phyloP scores from a whole-genome alignment of 1,140 invertebrate genomes.

The Euschistus heros region DNA sequence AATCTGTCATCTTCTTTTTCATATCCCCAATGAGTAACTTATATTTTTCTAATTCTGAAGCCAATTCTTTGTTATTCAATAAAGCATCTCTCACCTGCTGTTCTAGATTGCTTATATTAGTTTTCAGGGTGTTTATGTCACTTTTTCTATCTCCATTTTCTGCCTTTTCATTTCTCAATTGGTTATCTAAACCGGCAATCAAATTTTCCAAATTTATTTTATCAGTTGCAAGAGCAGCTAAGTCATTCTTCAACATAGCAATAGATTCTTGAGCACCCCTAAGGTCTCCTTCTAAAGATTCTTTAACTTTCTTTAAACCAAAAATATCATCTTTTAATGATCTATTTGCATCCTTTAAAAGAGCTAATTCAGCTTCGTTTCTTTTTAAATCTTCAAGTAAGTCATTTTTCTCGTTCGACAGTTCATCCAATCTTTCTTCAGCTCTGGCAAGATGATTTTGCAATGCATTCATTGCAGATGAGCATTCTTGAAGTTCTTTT shows the following conservation, averaged over 20 bases:
- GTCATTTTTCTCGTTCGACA: not conserved
- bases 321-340: constrained; percentile 18
- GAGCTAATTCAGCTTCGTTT: constrained; percentile 4
- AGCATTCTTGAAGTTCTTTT: not conserved
- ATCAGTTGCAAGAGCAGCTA: constrained; percentile 12
- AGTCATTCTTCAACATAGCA: not conserved
- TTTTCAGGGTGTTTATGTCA: constrained; percentile 9
- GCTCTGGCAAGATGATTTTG: not conserved
- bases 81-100: not conserved
- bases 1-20: not conserved
- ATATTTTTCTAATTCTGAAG: not conserved
- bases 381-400: constrained; percentile 7
- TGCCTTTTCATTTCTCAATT: constrained; percentile 12
- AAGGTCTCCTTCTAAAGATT: constrained; percentile 5
- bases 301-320: constrained; percentile 16
- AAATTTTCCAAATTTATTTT: constrained; percentile 9
- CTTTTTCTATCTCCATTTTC: constrained; percentile 21
- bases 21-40: not conserved
- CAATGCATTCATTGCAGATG: not conserved
- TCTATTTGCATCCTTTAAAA: not conserved
- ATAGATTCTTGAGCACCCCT: not conserved
- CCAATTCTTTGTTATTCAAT: not conserved
- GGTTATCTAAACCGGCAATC: constrained; percentile 16
- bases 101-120: constrained; percentile 5
- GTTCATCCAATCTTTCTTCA: not conserved